Percentiles rank a stretch among this genome's conserved stretches.
Evolutionary conservation across 2,113 vertebrate species (phyloP).

Genomic region (Clarias gariepinus): DNA sequence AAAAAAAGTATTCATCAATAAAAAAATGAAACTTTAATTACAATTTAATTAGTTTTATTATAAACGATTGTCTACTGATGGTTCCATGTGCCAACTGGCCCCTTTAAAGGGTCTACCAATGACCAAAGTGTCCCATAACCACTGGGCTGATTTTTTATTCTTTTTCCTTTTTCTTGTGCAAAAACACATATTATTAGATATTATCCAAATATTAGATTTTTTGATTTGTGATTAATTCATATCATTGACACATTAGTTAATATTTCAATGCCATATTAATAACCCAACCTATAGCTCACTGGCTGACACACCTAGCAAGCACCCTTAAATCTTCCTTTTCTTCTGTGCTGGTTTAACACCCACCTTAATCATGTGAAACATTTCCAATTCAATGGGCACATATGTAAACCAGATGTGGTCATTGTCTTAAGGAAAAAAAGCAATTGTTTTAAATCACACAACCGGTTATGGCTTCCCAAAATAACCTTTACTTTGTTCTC

Average conservation of each 20-base stretch:
- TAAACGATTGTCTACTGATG: too few species aligned
- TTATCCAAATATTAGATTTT: background rate
- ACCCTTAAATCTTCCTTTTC: background rate
- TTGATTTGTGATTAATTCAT: background rate
- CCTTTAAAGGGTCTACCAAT: background rate
- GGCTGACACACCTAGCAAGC: too few species aligned
- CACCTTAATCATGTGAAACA: background rate
- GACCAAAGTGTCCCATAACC: too few species aligned
- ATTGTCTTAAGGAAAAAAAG: background rate
- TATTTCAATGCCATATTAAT: background rate
- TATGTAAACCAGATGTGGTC: background rate
- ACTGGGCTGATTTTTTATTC: too few species aligned
- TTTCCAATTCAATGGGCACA: background rate
- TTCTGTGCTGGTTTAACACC: background rate
- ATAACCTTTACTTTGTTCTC: conserved; percentile 31
- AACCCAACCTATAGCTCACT: too few species aligned
- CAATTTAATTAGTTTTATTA: background rate
- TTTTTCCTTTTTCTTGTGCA: too few species aligned
- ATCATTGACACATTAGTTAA: background rate
- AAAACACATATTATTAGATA: too few species aligned
- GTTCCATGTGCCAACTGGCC: too few species aligned
- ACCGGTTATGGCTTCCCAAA: conserved; percentile 21
- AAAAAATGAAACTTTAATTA: too few species aligned
- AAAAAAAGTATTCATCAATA: too few species aligned
- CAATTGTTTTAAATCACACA: conserved; percentile 1